Conservation (phyloP, 2,113 vertebrate genomes). For the Oreochromis tanganicae region DNA sequence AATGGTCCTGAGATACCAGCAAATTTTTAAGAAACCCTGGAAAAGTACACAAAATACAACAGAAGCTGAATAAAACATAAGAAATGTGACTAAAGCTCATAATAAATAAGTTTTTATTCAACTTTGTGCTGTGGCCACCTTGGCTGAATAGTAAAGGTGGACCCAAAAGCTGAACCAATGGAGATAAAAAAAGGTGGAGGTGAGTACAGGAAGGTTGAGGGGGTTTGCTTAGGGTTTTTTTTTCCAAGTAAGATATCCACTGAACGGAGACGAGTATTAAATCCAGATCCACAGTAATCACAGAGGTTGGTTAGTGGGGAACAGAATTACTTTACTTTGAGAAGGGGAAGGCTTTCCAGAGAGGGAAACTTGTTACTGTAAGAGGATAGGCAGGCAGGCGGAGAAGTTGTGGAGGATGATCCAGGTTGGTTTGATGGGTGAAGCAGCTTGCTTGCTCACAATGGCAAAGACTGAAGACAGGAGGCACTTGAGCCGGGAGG, state of each 20-base stretch:
- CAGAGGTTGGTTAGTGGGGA: neutral
- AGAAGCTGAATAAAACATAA: neutral
- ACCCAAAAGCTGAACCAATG: neutral
- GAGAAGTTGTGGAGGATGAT: neutral
- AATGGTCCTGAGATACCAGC: neutral
- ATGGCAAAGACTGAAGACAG: neutral
- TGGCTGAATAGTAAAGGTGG: neutral
- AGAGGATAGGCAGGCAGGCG: neutral
- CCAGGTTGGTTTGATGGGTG: neutral
- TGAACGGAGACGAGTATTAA: neutral
- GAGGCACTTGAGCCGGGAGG: neutral
- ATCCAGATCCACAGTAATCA: neutral
- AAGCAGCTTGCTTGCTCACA: accelerated
- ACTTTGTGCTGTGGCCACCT: neutral
- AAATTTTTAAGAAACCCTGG: neutral
- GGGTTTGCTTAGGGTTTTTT: neutral
- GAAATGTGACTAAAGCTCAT: accelerated
- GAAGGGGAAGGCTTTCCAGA: neutral
- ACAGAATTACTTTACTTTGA: neutral
- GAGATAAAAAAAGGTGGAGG: neutral
- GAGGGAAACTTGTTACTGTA: neutral
- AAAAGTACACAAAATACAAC: neutral
- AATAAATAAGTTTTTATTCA: accelerated
- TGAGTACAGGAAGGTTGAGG: neutral
- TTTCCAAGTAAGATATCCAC: too few relatives aligned